Evolutionary conservation across 37 sponge, comb jelly and placozoan species (phyloP), one percentile per base, ranked within the genome.

Genomic region (Theonella swinhoei): DNA sequence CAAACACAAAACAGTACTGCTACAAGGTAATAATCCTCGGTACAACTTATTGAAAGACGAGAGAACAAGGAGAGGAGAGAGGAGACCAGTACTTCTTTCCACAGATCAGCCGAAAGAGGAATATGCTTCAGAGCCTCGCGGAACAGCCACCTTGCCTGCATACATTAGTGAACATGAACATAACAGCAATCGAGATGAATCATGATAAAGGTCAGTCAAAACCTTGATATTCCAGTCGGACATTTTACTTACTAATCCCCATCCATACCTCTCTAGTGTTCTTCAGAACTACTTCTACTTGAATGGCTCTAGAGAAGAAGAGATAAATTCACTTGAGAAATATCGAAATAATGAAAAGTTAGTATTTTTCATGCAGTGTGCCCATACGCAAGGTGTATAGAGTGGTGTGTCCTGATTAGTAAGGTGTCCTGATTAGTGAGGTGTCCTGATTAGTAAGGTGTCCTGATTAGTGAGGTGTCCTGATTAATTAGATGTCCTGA

Each of bases 131-230:
- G 35, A 0, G 90, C 90, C 33, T 80, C 54, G 28, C 32, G 61
- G 61, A 63, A 90, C 85, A 90, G 54, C 90, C 90, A 90, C 0
- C 90, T 72, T n/a, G 80, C 90, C 80, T 86, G 63, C 34, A 72
- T 30, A 43, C 54, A 14, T 17, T 26, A 68, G 3, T 20, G 30
- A 26, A 20, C 7, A 37, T 26, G 24, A 76, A 1, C 4, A 4
- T 76, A 54, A 20, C 4, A 38, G 19, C 26, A 62, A 14, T 22
- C 14, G 67, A 23, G 8, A 17, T 40, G 22, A n/a, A n/a, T n/a
- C n/a, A n/a, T n/a, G n/a, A n/a, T n/a, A n/a, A n/a, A n/a, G n/a
- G n/a, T n/a, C n/a, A n/a, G n/a, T n/a, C n/a, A n/a, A n/a, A n/a
- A n/a, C n/a, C n/a, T n/a, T n/a, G n/a, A n/a, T n/a, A n/a, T n/a